Evolutionary conservation across 2,888 invertebrate genomes (phyloP).

Genomic region (Synergus umbraculus): DNA sequence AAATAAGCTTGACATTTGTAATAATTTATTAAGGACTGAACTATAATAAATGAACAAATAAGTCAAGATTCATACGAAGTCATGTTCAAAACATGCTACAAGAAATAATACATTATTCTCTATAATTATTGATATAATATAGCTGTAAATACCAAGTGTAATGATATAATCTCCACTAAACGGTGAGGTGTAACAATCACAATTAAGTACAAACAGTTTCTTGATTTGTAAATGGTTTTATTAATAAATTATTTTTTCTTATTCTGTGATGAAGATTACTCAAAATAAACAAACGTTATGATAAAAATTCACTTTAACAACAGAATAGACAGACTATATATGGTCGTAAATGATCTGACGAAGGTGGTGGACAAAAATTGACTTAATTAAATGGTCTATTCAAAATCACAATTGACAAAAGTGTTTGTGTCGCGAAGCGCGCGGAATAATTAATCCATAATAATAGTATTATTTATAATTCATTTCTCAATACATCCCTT

Average conservation of each 20-base stretch:
- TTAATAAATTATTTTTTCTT: constrained; percentile 76
- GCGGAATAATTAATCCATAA: constrained; percentile 67
- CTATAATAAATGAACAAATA: constrained; percentile 34
- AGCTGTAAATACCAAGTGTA: neutral
- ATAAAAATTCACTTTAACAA: constrained; percentile 75
- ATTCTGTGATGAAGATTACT: constrained; percentile 74
- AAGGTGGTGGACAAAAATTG: constrained; percentile 64
- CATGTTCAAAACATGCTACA: neutral
- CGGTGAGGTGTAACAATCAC: constrained; percentile 44
- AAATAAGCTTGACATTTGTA: constrained; percentile 7
- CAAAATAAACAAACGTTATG: constrained; percentile 75
- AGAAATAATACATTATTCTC: constrained; percentile 23
- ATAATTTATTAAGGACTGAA: constrained; percentile 36
- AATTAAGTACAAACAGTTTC: constrained; percentile 55
- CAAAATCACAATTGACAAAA: constrained; percentile 76
- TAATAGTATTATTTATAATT: constrained; percentile 43
- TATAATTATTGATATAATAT: neutral
- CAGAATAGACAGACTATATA: constrained; percentile 72
- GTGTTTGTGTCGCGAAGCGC: constrained; percentile 70
- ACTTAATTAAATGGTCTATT: constrained; percentile 68
- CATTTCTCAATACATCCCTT: constrained; percentile 54
- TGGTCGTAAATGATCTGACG: constrained; percentile 67
- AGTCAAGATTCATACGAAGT: constrained; percentile 21
- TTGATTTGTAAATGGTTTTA: constrained; percentile 76
- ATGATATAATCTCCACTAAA: constrained; percentile 16